Conservation (phyloP, 2,797 vertebrate genomes). For the Hapalemur alaotrensis region DNA sequence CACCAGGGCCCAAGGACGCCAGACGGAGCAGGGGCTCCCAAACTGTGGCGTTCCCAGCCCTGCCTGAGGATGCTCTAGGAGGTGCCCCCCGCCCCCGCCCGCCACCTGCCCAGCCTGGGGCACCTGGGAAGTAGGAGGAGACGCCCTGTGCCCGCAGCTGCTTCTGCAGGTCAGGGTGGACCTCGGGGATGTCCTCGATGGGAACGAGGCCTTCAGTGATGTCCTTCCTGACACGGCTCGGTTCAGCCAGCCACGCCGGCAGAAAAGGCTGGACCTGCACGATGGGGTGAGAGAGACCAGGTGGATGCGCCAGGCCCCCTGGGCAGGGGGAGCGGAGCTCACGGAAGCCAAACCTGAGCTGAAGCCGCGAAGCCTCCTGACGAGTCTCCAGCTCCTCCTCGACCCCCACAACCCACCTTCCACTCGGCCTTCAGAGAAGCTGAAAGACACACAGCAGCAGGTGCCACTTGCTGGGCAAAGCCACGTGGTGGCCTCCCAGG, state of each 20-base stretch:
- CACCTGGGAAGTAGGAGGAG: constrained; percentile 93
- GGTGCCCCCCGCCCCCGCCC: not conserved
- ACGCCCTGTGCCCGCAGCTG: constrained; percentile 90
- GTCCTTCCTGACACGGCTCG: constrained; percentile 87
- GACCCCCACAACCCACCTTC: not conserved
- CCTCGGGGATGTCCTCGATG: constrained; percentile 83
- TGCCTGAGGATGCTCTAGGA: not conserved
- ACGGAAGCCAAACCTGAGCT: not conserved
- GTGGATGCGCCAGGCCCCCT: not conserved
- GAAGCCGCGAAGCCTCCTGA: rapidly evolving
- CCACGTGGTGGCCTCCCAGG: not conserved
- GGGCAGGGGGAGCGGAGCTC: not conserved
- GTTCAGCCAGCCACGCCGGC: constrained; percentile 93
- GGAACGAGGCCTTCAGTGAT: constrained; percentile 89
- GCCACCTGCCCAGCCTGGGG: not conserved
- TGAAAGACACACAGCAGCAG: too few species aligned
- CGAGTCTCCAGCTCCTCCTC: not conserved
- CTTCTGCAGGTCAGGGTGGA: constrained; percentile 87
- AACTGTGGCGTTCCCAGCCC: not conserved
- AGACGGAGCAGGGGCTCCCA: rapidly evolving
- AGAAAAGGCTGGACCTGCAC: constrained; percentile 91
- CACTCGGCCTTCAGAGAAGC: rapidly evolving
- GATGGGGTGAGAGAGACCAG: rapidly evolving
- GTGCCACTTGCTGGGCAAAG: not conserved
- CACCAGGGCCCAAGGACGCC: not conserved